Evolutionary conservation across 2,113 vertebrate species (phyloP), one percentile per base, ranked within the genome.

Genomic region (Paracanthobrama guichenoti): DNA sequence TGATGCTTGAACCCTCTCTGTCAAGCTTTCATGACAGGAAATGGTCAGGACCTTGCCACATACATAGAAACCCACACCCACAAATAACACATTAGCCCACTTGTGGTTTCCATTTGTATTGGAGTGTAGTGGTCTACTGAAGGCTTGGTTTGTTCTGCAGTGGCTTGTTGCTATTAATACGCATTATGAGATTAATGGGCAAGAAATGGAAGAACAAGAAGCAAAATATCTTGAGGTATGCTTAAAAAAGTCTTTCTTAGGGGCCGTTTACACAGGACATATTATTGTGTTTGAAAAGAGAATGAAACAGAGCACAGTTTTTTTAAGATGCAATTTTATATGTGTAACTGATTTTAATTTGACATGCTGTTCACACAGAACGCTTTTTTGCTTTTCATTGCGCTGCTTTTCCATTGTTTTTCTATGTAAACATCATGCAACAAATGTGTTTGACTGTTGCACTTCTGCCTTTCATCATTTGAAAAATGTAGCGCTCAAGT

Each of bases 91-190:
- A 60, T 39, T 26, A 59, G 6, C 16, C 12, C 53, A 35, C n/a
- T 75, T 69, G 55, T 64, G 55, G 83, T 83, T 88, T 81, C 35
- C 71, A 60, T 82, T 75, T 79, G 28, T 55, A 79, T 60, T 53
- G 44, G 42, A 57, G 62, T 82, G 69, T 46, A 50, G 24, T 59
- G n/a, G 64, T 28, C 20, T 77, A 82, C 73, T 67, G 77, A 82
- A 81, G 57, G 73, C 10, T 53, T 82, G 79, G 74, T 55, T 79
- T 79, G 60, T 55, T 14, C 78, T 82, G 60, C 39, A 60, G 78
- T 39, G 74, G 62, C 55, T 59, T 44, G 28, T 24, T 89, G 71
- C 81, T 83, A 85, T 89, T 85, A 84, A 60, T 84, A 87, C 20
- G 80, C 87, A 72, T 57, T 85, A 35, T 57, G 72, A 74, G 69